A percentile compares a stretch with the other conserved stretches of the same genome.
phyloP scores from a whole-genome alignment of 2,888 invertebrate species.

The Drosophila leonis region DNA sequence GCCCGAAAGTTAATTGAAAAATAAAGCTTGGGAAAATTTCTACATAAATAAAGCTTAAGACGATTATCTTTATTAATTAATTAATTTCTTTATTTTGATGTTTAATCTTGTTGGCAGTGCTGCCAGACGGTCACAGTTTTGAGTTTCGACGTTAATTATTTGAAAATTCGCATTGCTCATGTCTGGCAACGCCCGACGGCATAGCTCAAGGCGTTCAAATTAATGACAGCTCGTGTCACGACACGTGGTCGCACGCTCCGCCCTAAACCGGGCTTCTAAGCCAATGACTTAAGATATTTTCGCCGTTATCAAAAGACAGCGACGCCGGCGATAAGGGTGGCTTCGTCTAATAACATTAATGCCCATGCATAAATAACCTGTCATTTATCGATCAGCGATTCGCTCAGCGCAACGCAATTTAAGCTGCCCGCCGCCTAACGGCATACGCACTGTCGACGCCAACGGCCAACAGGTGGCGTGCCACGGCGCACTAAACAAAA shows the following conservation, averaged over 20 bases:
- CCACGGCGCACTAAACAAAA: constrained; percentile 26
- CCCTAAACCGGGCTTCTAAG: constrained; percentile 13
- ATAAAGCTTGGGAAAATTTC: constrained; percentile 1
- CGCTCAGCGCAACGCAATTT: constrained; percentile 24
- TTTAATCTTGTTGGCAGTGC: background rate
- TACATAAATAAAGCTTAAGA: background rate
- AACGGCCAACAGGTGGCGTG: constrained; percentile 64
- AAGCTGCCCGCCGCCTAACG: constrained; percentile 25
- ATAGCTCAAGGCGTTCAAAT: background rate
- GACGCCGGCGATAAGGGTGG: constrained; percentile 17
- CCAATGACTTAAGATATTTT: constrained; percentile 21
- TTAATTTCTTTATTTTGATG: background rate
- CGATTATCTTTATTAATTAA: constrained; percentile 5
- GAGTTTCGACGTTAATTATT: background rate
- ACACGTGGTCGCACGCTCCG: constrained; percentile 9
- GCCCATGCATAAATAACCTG: constrained; percentile 13
- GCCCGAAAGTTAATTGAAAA: constrained; percentile 13
- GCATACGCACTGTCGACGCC: constrained; percentile 16
- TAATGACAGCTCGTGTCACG: constrained; percentile 8
- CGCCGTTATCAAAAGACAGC: constrained; percentile 26
- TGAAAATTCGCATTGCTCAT: background rate
- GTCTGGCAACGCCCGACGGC: background rate
- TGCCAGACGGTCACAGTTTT: constrained; percentile 1
- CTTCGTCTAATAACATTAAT: constrained; percentile 8
- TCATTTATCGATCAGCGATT: constrained; percentile 49